A percentile compares a stretch with the other conserved stretches of the same genome.
phyloP scores from a whole-genome alignment of 2,888 invertebrate genomes.

The Beris chalybata region DNA sequence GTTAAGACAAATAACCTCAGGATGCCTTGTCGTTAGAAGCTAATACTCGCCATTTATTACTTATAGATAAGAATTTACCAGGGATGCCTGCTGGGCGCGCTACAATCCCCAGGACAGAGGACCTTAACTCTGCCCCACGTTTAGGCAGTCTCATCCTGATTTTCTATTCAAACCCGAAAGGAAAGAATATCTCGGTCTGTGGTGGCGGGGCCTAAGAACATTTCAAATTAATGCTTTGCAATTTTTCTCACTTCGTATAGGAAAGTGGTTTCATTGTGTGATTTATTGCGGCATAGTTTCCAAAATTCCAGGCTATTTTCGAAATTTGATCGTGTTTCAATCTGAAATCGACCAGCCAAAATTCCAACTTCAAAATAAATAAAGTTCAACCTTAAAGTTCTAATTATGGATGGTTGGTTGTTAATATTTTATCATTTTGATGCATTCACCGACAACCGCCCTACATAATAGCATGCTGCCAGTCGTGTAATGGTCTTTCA shows the following conservation, averaged over 20 bases:
- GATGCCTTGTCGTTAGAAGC: constrained; percentile 36
- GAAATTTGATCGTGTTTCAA: constrained; percentile 6
- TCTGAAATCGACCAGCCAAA: no score
- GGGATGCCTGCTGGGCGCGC: background rate
- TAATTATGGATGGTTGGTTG: no score
- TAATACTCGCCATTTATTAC: constrained; percentile 37
- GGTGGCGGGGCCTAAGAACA: constrained; percentile 7
- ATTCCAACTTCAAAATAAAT: no score
- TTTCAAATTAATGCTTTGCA: constrained; percentile 25
- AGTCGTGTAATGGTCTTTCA: constrained; percentile 7
- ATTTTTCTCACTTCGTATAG: constrained; percentile 28
- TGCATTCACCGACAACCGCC: no score
- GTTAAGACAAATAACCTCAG: constrained; percentile 37
- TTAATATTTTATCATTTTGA: no score
- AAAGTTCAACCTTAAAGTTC: no score
- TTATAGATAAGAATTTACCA: constrained; percentile 35
- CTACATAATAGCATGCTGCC: no score
- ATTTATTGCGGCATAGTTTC: constrained; percentile 28
- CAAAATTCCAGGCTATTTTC: background rate
- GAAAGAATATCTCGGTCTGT: constrained; percentile 6
- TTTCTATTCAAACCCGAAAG: constrained; percentile 20
- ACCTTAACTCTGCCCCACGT: background rate
- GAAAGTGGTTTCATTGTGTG: constrained; percentile 17
- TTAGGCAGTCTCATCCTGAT: constrained; percentile 7
- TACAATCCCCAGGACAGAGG: background rate